phyloP scores from a whole-genome alignment of 2,113 vertebrate species.

The Rhinopomastus cyanomelas region DNA sequence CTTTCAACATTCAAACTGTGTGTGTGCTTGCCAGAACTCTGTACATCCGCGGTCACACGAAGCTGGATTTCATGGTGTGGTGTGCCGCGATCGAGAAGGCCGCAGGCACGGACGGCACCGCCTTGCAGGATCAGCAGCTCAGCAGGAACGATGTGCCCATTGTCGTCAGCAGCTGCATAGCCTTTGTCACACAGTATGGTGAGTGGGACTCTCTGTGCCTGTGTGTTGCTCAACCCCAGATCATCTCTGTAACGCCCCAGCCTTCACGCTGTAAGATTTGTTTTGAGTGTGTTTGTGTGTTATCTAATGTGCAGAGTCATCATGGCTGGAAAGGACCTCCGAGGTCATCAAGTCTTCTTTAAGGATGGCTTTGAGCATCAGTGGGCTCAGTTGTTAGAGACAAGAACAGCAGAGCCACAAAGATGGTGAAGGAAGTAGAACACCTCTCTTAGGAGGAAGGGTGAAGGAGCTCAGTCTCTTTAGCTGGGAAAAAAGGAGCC shows the following conservation, averaged over 20 bases:
- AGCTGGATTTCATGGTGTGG: slow-evolving; percentile 91
- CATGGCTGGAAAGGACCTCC: too few species aligned
- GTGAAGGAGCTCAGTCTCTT: too few species aligned
- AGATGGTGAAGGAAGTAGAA: too few species aligned
- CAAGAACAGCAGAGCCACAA: too few species aligned
- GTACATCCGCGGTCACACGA: slow-evolving; percentile 89
- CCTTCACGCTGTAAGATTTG: background rate
- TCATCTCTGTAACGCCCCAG: slow-evolving; percentile 1
- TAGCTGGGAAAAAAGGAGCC: too few species aligned
- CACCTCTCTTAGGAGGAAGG: too few species aligned
- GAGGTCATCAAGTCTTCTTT: too few species aligned
- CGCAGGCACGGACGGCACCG: slow-evolving; percentile 89
- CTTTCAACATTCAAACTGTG: too few species aligned
- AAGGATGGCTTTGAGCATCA: too few species aligned
- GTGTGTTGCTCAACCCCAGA: slow-evolving; percentile 28
- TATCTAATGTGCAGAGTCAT: background rate
- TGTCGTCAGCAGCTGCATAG: slow-evolving; percentile 93
- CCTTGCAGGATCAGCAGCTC: slow-evolving; percentile 93
- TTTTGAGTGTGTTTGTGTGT: background rate
- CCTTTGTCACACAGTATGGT: slow-evolving; percentile 98
- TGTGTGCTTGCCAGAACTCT: slow-evolving; percentile 84
- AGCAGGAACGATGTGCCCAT: slow-evolving; percentile 94
- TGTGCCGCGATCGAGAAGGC: slow-evolving; percentile 90
- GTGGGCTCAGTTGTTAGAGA: too few species aligned
- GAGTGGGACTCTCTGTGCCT: slow-evolving; percentile 42